Base-by-base conservation (phyloP, 2,888 invertebrate genomes). In the Acrobasis repandana region DNA sequence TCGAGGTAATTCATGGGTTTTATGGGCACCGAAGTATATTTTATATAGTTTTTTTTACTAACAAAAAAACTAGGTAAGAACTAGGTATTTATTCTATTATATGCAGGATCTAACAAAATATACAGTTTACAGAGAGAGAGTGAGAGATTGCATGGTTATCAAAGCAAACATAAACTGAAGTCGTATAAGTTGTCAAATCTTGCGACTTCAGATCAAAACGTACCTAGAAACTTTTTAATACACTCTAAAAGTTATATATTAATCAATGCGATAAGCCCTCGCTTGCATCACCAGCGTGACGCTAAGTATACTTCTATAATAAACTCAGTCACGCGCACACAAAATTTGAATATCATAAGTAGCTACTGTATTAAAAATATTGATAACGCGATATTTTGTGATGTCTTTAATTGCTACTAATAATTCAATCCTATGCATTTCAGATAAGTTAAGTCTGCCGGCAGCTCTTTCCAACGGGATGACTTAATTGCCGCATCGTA, bases 301-400 rank as follows among this genome's bases (percentile, higher is more conserved):
- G 68, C 70, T 72, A 70, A 77, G 75, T 81, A 76, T 82, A 83
- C 81, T 81, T 83, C 77, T 82, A 77, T 89, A 88, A 88, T 82
- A 83, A 86, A 82, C 83, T 77, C 83, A 89, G 86, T 86, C 86
- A 89, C 82, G 90, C 88, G 85, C 83, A 82, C 82, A 86, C 85
- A 82, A 85, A 88, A 90, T 90, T 89, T 88, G 78, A 89, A 90
- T 88, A 79, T 72, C 38, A 80, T 85, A 83, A 88, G 82, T 78
- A 73, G 90, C 91, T 92, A 89, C 91, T 83, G 91, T 90, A 87
- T 90, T 90, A 87, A 88, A 28, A 88, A 88, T 87, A 89, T 90
- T 88, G 90, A 91, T 91, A 90, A 88, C 80, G 78, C 62, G 76
- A 82, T 85, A 87, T 86, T 88, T 86, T 84, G 83, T 79, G 82